Evolutionary conservation across 2,888 invertebrate genomes (phyloP), one percentile per base, ranked within the genome.

Genomic region (Mongoloraphidia duomilia): DNA sequence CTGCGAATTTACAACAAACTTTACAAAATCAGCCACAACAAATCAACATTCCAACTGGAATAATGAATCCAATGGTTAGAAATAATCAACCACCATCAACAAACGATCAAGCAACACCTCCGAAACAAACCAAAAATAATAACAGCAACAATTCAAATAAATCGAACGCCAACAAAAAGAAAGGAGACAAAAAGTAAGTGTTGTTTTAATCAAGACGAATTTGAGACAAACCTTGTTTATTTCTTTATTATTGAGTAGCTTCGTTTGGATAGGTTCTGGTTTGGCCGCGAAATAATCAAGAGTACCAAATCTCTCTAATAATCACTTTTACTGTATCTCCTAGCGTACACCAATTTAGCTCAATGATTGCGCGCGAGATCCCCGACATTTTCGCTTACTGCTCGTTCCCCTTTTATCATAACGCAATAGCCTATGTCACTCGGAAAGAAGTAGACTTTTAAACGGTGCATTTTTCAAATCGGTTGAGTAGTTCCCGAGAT

Each of bases 181-280:
- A 48, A 48, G 48, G 48, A 11, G 48, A 48, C n/a, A 48, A 48
- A 42, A 48, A 48, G 48, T 48, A 48, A 11, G 48, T 35, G 34
- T 13, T 38, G 2, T 38, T 8, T 13, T 38, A 13, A 38, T 38
- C 5, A 38, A 13, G n/a, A 38, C n/a, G 13, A 38, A 13, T 38
- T n/a, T n/a, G 1, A 38, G 1, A 38, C 13, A 38, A 38, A 9
- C n/a, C 9, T 10, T 10, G 10, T 36, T n/a, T n/a, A n/a, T n/a
- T n/a, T 6, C 26, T 26, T 26, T 26, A 26, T 26, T 26, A 1
- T 6, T 26, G 3, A 6, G 1, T 26, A 6, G 6, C 26, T 26
- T 3, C 26, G 6, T 6, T 6, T 1, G 6, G 26, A 26, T 26
- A 26, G 26, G 6, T 26, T 26, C 6, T 26, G 26, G 26, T 2